Evolutionary conservation across 2,888 invertebrate genomes (phyloP).

Genomic region (Chironomus riparius): DNA sequence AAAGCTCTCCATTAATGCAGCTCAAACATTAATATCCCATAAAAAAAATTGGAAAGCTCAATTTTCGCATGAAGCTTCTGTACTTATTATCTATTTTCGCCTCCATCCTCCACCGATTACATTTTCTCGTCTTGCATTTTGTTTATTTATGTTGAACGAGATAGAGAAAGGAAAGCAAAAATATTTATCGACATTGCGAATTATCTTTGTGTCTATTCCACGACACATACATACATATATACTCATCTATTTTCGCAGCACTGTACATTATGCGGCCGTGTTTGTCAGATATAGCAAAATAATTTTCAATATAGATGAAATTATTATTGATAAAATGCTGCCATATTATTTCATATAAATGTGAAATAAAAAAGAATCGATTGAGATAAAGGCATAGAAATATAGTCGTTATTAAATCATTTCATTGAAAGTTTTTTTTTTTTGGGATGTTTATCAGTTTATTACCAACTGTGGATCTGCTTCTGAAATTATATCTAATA

Average conservation of each 20-base stretch:
- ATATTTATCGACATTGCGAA: neutral
- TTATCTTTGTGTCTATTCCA: neutral
- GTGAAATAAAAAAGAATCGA: neutral
- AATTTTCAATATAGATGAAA: neutral
- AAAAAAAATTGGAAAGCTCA: too few relatives aligned
- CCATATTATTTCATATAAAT: too few relatives aligned
- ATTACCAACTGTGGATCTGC: neutral
- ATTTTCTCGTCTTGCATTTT: neutral
- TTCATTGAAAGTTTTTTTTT: neutral
- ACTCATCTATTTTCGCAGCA: too few relatives aligned
- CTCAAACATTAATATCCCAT: too few relatives aligned
- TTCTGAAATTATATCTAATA: too few relatives aligned
- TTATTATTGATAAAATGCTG: neutral
- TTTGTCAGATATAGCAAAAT: too few relatives aligned
- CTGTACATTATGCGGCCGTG: too few relatives aligned
- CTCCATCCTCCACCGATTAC: neutral
- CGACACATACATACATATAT: neutral
- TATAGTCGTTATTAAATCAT: constrained; percentile 10
- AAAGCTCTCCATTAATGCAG: too few relatives aligned
- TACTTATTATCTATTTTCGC: too few relatives aligned
- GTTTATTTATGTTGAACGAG: constrained; percentile 23
- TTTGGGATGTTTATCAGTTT: neutral
- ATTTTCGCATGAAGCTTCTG: too few relatives aligned
- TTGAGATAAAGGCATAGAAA: neutral
- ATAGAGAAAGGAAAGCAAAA: neutral